A percentile compares a stretch with the other conserved stretches of the same genome.
Evolutionary conservation across 2,888 invertebrate species (phyloP).

Genomic region (Drosophila picticornis): DNA sequence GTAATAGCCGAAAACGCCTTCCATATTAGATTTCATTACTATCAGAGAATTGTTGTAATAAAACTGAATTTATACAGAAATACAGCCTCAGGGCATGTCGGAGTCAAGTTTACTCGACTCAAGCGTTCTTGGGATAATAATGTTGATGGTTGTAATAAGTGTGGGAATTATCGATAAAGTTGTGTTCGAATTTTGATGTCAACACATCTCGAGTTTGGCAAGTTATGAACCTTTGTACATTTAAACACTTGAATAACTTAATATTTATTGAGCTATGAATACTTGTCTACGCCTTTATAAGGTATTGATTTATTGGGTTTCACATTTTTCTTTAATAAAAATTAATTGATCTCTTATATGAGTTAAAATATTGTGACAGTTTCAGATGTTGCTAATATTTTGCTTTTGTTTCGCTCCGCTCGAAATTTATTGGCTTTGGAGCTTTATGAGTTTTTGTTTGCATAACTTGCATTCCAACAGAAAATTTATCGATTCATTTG

Average conservation of each 20-base stretch:
- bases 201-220: not conserved
- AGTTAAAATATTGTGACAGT: not conserved
- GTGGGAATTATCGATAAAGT: not conserved
- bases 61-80: too few relatives aligned
- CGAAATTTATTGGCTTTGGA: slow-evolving; percentile 1
- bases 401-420: not conserved
- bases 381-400: not conserved
- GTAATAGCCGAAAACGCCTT: not conserved
- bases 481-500: slow-evolving; percentile 31
- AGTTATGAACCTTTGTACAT: not conserved
- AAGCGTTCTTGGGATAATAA: not conserved
- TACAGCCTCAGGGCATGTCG: not conserved
- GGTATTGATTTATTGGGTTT: not conserved
- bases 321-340: not conserved
- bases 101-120: not conserved
- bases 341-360: not conserved
- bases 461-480: slow-evolving; percentile 24
- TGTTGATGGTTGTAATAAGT: not conserved
- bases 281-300: not conserved
- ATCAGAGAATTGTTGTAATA: too few relatives aligned
- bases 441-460: slow-evolving; percentile 12
- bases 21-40: not conserved
- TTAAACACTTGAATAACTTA: not conserved
- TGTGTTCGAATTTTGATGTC: not conserved
- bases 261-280: not conserved